A percentile compares a stretch with the other conserved stretches of the same genome.
phyloP scores from a whole-genome alignment of 1,140 invertebrate genomes.

The Pseudomyrmex sp. region DNA sequence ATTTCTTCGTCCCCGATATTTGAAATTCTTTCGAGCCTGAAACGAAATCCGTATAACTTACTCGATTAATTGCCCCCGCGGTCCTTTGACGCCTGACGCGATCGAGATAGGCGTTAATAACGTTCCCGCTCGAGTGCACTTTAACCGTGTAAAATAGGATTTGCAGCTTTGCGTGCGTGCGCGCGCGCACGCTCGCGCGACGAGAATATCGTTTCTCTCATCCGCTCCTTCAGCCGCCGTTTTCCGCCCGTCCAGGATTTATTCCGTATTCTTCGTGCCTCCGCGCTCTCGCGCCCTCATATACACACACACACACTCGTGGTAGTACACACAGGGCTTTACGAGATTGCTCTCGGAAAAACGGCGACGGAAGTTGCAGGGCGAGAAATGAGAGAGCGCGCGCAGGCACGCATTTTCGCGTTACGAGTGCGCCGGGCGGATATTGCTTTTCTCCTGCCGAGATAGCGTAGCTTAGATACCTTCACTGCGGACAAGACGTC shows the following conservation, averaged over 20 bases:
- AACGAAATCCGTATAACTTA: slow-evolving; percentile 48
- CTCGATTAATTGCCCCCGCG: slow-evolving; percentile 36
- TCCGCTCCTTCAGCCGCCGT: neutral
- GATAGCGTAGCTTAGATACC: slow-evolving; percentile 86
- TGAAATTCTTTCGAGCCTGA: slow-evolving; percentile 30
- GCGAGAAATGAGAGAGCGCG: slow-evolving; percentile 38
- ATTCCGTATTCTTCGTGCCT: slow-evolving; percentile 27
- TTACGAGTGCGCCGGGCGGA: slow-evolving; percentile 40
- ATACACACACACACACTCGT: neutral
- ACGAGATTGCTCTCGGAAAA: slow-evolving; percentile 50
- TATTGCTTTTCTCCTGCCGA: slow-evolving; percentile 49
- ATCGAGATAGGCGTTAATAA: slow-evolving; percentile 55
- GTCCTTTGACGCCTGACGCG: slow-evolving; percentile 42
- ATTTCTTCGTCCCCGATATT: slow-evolving; percentile 30
- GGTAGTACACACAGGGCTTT: slow-evolving; percentile 15
- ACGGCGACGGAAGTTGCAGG: slow-evolving; percentile 10
- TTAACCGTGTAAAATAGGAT: slow-evolving; percentile 43
- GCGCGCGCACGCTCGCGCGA: slow-evolving; percentile 15
- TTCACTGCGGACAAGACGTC: slow-evolving; percentile 96
- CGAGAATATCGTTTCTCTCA: slow-evolving; percentile 27
- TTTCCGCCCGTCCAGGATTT: slow-evolving; percentile 27
- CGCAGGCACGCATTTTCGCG: slow-evolving; percentile 54
- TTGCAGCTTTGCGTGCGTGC: slow-evolving; percentile 54
- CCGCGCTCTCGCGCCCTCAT: slow-evolving; percentile 1
- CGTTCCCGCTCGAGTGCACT: slow-evolving; percentile 52